Conservation (phyloP, 2,113 vertebrate genomes). For the Promerops cafer region DNA sequence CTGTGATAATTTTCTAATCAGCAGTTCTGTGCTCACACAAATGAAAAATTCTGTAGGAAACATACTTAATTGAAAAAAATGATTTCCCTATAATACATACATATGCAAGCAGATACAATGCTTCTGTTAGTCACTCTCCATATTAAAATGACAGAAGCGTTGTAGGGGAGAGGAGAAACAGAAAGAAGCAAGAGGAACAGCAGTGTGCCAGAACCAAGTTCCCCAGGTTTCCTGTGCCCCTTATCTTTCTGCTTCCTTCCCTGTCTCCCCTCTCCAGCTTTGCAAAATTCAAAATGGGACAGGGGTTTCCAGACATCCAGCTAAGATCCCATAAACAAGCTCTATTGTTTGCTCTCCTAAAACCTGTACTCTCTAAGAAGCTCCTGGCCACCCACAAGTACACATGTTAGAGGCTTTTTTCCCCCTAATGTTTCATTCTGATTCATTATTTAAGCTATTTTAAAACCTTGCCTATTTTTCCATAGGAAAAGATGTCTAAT, state of each 20-base stretch:
- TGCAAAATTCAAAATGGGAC: not conserved
- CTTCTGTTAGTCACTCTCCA: not conserved
- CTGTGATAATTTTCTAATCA: not conserved
- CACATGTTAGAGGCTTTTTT: not conserved
- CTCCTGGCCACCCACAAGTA: not conserved
- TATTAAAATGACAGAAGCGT: not conserved
- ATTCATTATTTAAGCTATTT: not conserved
- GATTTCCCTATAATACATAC: too few species aligned
- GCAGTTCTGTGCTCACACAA: not conserved
- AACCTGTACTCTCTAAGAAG: not conserved
- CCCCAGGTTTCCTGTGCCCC: not conserved
- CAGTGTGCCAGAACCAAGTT: not conserved
- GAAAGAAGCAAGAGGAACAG: not conserved
- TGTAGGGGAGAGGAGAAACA: not conserved
- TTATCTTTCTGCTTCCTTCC: not conserved
- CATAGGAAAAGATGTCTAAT: not conserved
- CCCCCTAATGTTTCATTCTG: not conserved
- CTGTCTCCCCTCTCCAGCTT: not conserved
- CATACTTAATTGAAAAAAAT: not conserved
- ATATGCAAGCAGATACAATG: not conserved
- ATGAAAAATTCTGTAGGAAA: not conserved
- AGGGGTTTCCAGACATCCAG: not conserved
- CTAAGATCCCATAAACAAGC: not conserved
- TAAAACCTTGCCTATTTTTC: not conserved
- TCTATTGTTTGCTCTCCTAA: not conserved